Evolutionary conservation across 2,113 vertebrate species (phyloP).

Genomic region (Neodontobutis hainanensis): DNA sequence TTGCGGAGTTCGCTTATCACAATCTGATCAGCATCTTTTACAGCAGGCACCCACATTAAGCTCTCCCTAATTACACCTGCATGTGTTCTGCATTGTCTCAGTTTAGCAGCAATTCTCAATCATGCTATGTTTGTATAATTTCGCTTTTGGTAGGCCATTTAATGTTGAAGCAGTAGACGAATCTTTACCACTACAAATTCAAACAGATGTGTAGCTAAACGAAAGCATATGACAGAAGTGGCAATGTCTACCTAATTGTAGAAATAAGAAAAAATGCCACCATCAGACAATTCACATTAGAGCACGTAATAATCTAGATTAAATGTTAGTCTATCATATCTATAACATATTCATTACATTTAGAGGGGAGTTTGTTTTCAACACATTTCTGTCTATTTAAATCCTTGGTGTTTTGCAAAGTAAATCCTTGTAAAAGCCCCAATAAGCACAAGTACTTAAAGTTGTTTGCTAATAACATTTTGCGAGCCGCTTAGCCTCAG

Average conservation of each 20-base stretch:
- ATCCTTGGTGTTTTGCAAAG: no score
- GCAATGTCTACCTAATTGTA: not conserved
- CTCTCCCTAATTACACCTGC: slow-evolving; percentile 7
- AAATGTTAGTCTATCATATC: no score
- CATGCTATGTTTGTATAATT: not conserved
- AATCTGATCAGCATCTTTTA: slow-evolving; percentile 18
- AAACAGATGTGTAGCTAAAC: not conserved
- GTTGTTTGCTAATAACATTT: no score
- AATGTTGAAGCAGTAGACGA: not conserved
- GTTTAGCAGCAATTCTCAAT: not conserved
- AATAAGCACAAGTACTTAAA: no score
- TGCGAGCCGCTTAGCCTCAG: not conserved
- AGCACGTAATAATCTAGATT: no score
- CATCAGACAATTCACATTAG: no score
- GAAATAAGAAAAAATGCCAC: not conserved
- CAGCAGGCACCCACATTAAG: not conserved
- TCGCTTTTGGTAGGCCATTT: not conserved
- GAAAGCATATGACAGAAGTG: not conserved
- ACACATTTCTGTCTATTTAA: no score
- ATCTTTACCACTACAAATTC: not conserved
- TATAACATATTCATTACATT: no score
- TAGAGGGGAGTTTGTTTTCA: no score
- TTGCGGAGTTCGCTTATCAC: slow-evolving; percentile 37
- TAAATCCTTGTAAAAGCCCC: no score
- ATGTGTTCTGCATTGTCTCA: slow-evolving; percentile 15